These are phyloP conservation scores for Cotesia chilonis DNA, from an alignment of 1,140 invertebrate species.

Conservation along the genomic window DNA sequence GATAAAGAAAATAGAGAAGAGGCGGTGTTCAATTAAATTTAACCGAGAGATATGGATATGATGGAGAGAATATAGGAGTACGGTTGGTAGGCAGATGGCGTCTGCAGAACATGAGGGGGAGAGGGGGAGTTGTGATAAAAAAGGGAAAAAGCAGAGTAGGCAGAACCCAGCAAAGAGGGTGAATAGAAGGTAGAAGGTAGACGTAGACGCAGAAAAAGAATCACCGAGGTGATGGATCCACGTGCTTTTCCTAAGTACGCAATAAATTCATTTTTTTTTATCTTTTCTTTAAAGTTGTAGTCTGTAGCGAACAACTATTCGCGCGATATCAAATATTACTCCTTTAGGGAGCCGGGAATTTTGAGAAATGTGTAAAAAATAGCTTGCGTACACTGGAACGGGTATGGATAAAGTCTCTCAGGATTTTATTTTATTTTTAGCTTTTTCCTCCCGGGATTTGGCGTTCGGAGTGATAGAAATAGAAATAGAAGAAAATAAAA, in stretches of 20 bases:
- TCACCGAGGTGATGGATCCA: constrained; percentile 19
- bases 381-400: background rate
- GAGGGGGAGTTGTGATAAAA: background rate
- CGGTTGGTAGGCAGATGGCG: constrained; percentile 28
- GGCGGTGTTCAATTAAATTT: constrained; percentile 29
- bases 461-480: no score
- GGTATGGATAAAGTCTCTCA: no score
- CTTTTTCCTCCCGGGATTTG: no score
- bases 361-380: no score
- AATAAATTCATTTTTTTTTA: background rate
- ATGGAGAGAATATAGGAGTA: background rate
- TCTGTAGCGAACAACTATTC: no score
- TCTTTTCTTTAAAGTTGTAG: constrained; percentile 4
- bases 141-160: background rate
- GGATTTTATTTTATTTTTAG: no score
- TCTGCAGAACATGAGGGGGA: constrained; percentile 1
- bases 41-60: constrained; percentile 8
- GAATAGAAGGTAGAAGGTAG: no score
- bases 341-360: no score
- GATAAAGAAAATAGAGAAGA: constrained; percentile 10
- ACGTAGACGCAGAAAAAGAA: background rate
- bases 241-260: constrained; percentile 23
- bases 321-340: no score
- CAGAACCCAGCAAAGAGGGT: background rate
- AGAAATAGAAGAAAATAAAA: background rate